These are phyloP conservation scores for Euplexia lucipara DNA, from an alignment of 2,888 invertebrate species.

Conservation along the genomic window DNA sequence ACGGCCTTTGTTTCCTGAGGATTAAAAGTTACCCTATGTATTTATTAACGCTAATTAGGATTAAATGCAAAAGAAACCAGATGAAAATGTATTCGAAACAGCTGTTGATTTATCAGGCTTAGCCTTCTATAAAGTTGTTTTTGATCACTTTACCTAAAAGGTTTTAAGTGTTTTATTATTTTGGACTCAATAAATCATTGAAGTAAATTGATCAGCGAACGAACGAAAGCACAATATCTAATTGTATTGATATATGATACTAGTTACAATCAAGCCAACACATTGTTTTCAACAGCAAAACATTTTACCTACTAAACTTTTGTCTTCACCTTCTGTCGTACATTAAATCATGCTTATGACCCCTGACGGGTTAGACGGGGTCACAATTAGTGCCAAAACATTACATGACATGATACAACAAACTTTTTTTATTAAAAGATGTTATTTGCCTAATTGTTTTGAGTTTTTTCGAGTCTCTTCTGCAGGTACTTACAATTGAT, in stretches of 20 bases:
- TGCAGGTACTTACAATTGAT: neutral
- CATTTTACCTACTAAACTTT: neutral
- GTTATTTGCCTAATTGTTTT: neutral
- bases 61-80: too few relatives aligned
- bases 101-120: too few relatives aligned
- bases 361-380: conserved; percentile 48
- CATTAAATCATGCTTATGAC: conserved; percentile 42
- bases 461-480: neutral
- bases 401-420: conserved; percentile 27
- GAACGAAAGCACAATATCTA: too few relatives aligned
- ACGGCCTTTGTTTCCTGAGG: too few relatives aligned
- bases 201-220: too few relatives aligned
- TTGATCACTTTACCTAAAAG: too few relatives aligned
- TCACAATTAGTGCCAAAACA: conserved; percentile 54
- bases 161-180: too few relatives aligned
- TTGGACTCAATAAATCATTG: too few relatives aligned
- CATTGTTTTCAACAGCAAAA: neutral
- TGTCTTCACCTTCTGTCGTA: conserved; percentile 13
- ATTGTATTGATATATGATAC: neutral
- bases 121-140: too few relatives aligned
- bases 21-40: too few relatives aligned
- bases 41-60: too few relatives aligned
- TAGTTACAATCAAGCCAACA: neutral
- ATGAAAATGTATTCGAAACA: too few relatives aligned
- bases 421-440: conserved; percentile 23